phyloP scores from a whole-genome alignment of 2,797 vertebrate species.

The Otus scops region DNA sequence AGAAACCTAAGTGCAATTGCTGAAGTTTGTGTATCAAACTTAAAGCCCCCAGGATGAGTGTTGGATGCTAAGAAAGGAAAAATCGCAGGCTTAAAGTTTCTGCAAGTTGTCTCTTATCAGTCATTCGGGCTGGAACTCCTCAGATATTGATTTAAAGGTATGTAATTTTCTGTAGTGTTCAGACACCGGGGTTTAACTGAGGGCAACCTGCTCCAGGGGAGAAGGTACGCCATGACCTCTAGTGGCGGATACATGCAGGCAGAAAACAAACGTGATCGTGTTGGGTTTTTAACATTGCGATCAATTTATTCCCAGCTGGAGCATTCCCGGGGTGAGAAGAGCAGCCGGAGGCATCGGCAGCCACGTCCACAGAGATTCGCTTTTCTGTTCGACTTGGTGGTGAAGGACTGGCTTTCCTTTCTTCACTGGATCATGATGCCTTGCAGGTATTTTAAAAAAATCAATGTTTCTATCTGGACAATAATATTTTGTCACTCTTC shows the following conservation, averaged over 20 bases:
- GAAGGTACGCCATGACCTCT: background rate
- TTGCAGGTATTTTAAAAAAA: background rate
- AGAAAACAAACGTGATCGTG: background rate
- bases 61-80: background rate
- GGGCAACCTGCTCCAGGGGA: background rate
- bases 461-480: background rate
- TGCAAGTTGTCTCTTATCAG: background rate
- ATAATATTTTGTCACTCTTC: background rate
- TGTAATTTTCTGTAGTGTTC: background rate
- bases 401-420: background rate
- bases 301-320: background rate
- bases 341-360: background rate
- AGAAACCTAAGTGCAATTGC: background rate
- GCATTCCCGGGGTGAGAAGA: background rate
- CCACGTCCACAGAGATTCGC: background rate
- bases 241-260: background rate
- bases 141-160: background rate
- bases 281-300: fast-evolving
- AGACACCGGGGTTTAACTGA: background rate
- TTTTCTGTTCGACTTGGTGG: background rate
- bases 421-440: background rate
- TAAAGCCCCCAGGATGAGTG: background rate
- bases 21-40: background rate
- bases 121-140: background rate
- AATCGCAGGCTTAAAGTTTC: background rate